A percentile compares a stretch with the other conserved stretches of the same genome.
These are phyloP conservation scores for Octopus bimaculoides DNA, from an alignment of 1,140 invertebrate genomes.

Conservation along the genomic window DNA sequence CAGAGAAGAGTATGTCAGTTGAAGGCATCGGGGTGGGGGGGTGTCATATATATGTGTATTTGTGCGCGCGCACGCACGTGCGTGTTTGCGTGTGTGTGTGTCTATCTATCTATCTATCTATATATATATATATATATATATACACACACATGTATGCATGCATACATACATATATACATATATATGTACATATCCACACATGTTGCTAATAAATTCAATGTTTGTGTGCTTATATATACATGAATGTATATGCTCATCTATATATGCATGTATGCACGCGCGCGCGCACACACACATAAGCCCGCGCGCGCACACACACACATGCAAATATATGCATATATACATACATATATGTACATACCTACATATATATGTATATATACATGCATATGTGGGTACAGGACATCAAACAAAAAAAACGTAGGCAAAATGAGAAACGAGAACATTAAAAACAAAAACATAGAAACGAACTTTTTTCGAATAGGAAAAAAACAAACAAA, in stretches of 20 bases:
- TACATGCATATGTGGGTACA: conserved; percentile 32
- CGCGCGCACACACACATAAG: not conserved
- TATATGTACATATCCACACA: conserved; percentile 14
- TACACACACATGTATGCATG: conserved; percentile 29
- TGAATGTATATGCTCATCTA: not conserved
- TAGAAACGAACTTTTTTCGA: too few relatives aligned
- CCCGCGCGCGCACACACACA: not conserved
- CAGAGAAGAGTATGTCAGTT: not conserved
- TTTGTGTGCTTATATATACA: not conserved
- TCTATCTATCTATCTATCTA: not conserved
- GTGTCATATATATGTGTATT: not conserved
- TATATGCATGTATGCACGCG: not conserved
- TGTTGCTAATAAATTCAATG: not conserved
- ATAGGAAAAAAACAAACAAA: too few relatives aligned
- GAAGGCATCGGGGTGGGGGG: rapidly evolving
- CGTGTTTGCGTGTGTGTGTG: not conserved
- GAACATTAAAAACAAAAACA: too few relatives aligned
- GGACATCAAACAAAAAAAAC: not conserved
- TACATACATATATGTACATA: conserved; percentile 27
- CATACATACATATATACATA: conserved; percentile 29
- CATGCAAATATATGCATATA: conserved; percentile 20
- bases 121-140: conserved; percentile 5
- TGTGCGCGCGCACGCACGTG: not conserved
- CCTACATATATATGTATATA: conserved; percentile 31
- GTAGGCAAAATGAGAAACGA: too few relatives aligned